Evolutionary conservation across 2,888 invertebrate genomes (phyloP).

Genomic region (Strigamia maritima): DNA sequence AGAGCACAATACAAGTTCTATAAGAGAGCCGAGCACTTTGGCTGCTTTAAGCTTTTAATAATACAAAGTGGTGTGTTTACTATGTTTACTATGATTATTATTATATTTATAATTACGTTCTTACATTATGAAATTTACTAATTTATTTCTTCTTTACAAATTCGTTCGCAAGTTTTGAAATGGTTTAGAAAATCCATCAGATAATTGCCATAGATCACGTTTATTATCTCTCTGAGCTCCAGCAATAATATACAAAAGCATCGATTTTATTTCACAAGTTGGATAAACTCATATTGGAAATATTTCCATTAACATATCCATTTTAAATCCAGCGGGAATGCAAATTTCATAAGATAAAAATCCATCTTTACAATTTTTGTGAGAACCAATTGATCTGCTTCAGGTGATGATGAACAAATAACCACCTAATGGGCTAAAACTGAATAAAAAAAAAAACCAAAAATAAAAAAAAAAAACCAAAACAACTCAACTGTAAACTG

Average conservation of each 20-base stretch:
- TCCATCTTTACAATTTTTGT: neutral
- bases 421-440: neutral
- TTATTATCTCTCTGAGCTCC: neutral
- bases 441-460: neutral
- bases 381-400: neutral
- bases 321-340: neutral
- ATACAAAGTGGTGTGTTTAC: neutral
- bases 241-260: neutral
- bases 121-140: too few relatives aligned
- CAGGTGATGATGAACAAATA: slow-evolving; percentile 7
- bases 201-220: neutral
- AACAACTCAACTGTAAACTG: neutral
- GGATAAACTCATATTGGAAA: neutral
- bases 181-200: too few relatives aligned
- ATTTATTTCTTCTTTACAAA: too few relatives aligned
- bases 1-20: neutral
- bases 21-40: neutral
- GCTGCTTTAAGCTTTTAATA: neutral
- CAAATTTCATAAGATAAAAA: neutral
- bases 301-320: neutral
- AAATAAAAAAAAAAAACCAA: neutral
- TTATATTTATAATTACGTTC: neutral
- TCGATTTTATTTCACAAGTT: neutral
- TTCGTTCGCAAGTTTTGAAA: too few relatives aligned
- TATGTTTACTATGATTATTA: neutral